Base-by-base conservation (phyloP, 2,888 invertebrate species). In the Pseudanteris insignis region DNA sequence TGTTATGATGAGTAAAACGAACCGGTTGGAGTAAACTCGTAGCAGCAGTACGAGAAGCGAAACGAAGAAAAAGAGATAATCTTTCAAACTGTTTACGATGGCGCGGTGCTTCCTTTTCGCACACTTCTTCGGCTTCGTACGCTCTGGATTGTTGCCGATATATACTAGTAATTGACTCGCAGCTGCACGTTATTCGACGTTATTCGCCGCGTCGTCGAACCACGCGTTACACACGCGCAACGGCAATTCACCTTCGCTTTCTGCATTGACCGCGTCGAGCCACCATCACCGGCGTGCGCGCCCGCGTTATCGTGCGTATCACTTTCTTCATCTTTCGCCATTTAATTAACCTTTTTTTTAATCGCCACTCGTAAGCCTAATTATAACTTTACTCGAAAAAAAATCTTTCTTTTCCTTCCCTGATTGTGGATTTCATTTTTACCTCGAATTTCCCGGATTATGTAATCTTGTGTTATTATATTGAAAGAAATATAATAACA, bases 41-140 rank as follows among this genome's bases (percentile, higher is more conserved):
- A n/a, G n/a, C n/a, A n/a, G n/a, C n/a, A n/a, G n/a, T n/a, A n/a
- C n/a, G n/a, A n/a, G n/a, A n/a, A n/a, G n/a, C n/a, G n/a, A n/a
- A n/a, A n/a, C n/a, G n/a, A n/a, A n/a, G n/a, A n/a, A n/a, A n/a
- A n/a, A n/a, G n/a, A n/a, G 18, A 18, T 18, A 18, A 18, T 18
- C 18, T 18, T 18, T 47, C 33, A 61, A 58, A 63, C 51, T 51
- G 58, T 63, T 63, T 61, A 57, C 53, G 26, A 33, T 44, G 37
- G 34, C 37, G 28, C 29, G 18, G 63, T 63, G 55, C 60, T 65
- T 62, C 65, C 38, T 54, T 64, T 63, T 58, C 53, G 58, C 58
- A 54, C 47, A 61, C 51, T 54, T 37, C 47, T 38, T 14, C 21
- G 54, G 54, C 59, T 64, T 54, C 65, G 36, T 32, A 38, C 47